These are phyloP conservation scores for Cyanistes caeruleus DNA, from an alignment of 2,113 vertebrate genomes.

Conservation along the genomic window DNA sequence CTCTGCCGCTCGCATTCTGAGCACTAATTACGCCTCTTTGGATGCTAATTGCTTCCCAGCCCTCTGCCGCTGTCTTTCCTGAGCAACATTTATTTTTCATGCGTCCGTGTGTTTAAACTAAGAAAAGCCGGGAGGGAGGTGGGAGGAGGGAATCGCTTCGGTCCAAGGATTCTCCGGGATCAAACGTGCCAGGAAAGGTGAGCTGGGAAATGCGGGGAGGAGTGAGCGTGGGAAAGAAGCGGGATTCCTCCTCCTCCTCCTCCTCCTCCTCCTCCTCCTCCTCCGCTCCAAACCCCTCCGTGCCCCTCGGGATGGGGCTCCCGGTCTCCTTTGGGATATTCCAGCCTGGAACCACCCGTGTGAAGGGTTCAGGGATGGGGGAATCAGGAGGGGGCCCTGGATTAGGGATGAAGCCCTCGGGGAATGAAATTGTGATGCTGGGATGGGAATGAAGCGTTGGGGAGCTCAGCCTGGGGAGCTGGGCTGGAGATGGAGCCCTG, in stretches of 20 bases:
- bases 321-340: fast-evolving
- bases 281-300: not conserved
- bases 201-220: not conserved
- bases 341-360: fast-evolving
- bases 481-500: fast-evolving
- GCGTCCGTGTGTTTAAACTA: slow-evolving; percentile 53
- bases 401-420: not conserved
- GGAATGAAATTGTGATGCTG: not conserved
- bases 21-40: slow-evolving; percentile 72
- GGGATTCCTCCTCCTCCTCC: not conserved
- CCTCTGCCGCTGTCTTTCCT: slow-evolving; percentile 48
- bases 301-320: not conserved
- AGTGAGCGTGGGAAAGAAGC: not conserved
- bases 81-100: slow-evolving; percentile 62
- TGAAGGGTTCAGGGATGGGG: fast-evolving
- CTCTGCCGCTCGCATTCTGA: slow-evolving; percentile 54
- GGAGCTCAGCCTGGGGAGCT: too few species aligned
- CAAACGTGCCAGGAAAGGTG: not conserved
- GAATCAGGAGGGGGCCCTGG: fast-evolving
- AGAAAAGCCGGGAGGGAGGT: not conserved
- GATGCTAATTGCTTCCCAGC: slow-evolving; percentile 71
- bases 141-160: not conserved
- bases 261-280: not conserved
- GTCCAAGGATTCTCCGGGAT: not conserved
- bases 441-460: too few species aligned